These are phyloP conservation scores for Harpagoxenus sublaevis DNA, from an alignment of 2,888 invertebrate genomes.

Conservation along the genomic window DNA sequence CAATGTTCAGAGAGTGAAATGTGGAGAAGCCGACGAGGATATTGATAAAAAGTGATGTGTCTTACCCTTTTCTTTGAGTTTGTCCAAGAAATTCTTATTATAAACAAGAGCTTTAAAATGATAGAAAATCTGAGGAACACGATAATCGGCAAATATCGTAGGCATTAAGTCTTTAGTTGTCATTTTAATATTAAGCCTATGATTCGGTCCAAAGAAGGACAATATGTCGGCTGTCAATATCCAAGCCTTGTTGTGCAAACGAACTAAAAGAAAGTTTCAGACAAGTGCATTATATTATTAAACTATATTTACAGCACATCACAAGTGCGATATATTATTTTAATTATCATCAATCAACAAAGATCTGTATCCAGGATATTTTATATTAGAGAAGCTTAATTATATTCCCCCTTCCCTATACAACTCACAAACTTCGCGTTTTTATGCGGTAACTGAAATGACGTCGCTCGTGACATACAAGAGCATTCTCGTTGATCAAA, in stretches of 20 bases:
- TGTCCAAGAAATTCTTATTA: slow-evolving; percentile 89
- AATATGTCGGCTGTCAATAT: background rate
- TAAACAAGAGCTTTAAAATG: slow-evolving; percentile 95
- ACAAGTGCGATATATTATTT: background rate
- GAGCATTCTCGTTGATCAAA: background rate
- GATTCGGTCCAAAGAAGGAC: background rate
- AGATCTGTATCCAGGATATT: background rate
- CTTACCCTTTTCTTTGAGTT: background rate
- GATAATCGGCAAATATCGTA: slow-evolving; percentile 85
- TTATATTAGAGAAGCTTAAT: background rate
- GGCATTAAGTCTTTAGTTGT: no score
- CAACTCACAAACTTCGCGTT: background rate
- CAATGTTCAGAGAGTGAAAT: background rate
- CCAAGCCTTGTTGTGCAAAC: background rate
- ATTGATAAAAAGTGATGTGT: background rate
- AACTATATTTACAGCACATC: background rate
- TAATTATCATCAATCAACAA: background rate
- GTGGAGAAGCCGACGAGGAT: background rate
- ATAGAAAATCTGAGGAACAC: slow-evolving; percentile 96
- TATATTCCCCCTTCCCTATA: background rate
- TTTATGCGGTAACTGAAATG: background rate
- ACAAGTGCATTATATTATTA: background rate
- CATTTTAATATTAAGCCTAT: background rate
- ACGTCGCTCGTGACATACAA: background rate
- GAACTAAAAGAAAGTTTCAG: background rate